These are phyloP conservation scores for Hyles lineata DNA, from an alignment of 2,888 invertebrate genomes.

Conservation along the genomic window DNA sequence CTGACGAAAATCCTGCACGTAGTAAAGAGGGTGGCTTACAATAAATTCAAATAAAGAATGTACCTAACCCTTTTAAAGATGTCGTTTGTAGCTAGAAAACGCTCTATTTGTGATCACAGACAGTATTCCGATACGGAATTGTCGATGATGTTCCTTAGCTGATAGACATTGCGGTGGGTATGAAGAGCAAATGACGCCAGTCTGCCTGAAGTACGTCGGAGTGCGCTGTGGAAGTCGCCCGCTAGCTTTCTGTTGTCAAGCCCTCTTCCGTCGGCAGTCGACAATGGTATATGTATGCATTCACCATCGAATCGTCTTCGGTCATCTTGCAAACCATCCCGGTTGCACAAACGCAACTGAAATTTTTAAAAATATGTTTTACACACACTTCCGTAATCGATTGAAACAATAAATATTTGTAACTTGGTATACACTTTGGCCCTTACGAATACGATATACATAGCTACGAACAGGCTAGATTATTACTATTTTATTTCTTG, in stretches of 20 bases:
- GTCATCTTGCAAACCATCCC: slow-evolving; percentile 42
- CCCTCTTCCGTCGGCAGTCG: slow-evolving; percentile 29
- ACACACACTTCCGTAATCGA: not conserved
- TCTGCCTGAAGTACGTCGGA: not conserved
- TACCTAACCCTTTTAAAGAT: not conserved
- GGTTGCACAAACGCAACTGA: slow-evolving; percentile 57
- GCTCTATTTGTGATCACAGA: not conserved
- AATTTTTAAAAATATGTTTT: slow-evolving; percentile 36
- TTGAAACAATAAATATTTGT: slow-evolving; percentile 15
- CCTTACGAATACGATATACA: too few species aligned
- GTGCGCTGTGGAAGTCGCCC: slow-evolving; percentile 31
- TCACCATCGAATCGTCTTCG: slow-evolving; percentile 45
- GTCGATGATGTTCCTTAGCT: slow-evolving; percentile 13
- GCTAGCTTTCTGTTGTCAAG: slow-evolving; percentile 42
- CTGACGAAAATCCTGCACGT: not conserved
- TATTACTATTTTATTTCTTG: too few species aligned
- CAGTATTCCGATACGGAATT: not conserved
- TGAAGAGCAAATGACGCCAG: slow-evolving; percentile 34
- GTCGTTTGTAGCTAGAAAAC: not conserved
- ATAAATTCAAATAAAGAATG: not conserved
- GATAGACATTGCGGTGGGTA: slow-evolving; percentile 35
- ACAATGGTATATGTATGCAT: slow-evolving; percentile 51
- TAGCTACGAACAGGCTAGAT: too few species aligned
- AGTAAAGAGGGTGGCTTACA: not conserved
- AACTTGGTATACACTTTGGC: too few species aligned